phyloP scores from a whole-genome alignment of 2,888 invertebrate genomes.

The Sussaba pulchella region DNA sequence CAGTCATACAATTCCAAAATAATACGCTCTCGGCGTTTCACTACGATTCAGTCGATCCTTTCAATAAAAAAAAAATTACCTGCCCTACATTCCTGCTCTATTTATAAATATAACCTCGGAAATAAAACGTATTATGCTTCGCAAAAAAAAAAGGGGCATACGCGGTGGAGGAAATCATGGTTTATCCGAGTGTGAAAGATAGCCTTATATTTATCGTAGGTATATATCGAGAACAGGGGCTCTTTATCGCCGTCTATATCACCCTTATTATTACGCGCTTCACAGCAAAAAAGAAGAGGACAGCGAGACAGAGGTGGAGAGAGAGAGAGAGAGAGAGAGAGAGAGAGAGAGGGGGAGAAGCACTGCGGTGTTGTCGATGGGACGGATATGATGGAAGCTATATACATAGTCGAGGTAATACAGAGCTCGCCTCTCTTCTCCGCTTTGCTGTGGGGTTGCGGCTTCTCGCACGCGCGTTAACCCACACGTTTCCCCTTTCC shows the following conservation, averaged over 20 bases:
- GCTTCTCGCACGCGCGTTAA: constrained; percentile 39
- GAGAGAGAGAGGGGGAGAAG: constrained; percentile 7
- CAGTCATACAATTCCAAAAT: constrained; percentile 20
- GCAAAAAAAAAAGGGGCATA: background rate
- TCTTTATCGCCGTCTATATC: constrained; percentile 47
- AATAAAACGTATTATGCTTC: background rate
- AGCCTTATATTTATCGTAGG: constrained; percentile 45
- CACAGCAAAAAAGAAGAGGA: background rate
- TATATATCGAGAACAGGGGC: constrained; percentile 29
- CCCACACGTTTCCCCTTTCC: constrained; percentile 4
- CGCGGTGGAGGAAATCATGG: constrained; percentile 42
- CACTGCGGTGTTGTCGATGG: constrained; percentile 6
- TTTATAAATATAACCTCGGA: constrained; percentile 6
- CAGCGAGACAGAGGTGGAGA: constrained; percentile 17
- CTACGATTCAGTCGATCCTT: constrained; percentile 34
- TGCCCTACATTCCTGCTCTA: background rate
- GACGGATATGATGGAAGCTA: constrained; percentile 19
- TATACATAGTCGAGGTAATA: constrained; percentile 30
- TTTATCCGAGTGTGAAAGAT: constrained; percentile 56
- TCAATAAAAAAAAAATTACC: constrained; percentile 2
- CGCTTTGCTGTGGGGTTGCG: constrained; percentile 7
- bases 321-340: constrained; percentile 4
- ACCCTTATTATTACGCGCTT: constrained; percentile 30
- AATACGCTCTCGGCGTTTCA: constrained; percentile 7
- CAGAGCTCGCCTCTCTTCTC: constrained; percentile 1